A percentile compares a stretch with the other conserved stretches of the same genome.
Evolutionary conservation across 2,797 vertebrate genomes (phyloP).

Genomic region (Lutra lutra): DNA sequence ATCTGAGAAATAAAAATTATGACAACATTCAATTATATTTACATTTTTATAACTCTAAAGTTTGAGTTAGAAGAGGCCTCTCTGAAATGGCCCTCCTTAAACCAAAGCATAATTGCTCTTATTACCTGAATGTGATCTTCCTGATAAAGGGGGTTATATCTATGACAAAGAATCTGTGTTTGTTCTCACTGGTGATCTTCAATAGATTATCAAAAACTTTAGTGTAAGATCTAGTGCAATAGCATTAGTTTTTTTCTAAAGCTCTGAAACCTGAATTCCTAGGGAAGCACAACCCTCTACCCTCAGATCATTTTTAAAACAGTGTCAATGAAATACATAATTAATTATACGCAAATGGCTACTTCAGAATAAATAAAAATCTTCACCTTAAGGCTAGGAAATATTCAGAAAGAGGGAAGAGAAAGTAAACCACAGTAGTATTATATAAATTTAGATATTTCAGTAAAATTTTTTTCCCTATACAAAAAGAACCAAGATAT

Average conservation of each 20-base stretch:
- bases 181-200: conserved; percentile 8
- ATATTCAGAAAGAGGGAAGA: background rate
- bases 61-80: conserved; percentile 8
- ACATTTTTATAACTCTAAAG: background rate
- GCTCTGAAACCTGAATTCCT: conserved; percentile 33
- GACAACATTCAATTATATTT: background rate
- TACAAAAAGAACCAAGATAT: conserved; percentile 34
- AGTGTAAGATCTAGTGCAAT: conserved; percentile 51
- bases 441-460: background rate
- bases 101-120: conserved; percentile 12
- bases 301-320: conserved; percentile 43
- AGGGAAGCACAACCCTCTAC: background rate
- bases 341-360: background rate
- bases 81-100: conserved; percentile 9
- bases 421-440: background rate
- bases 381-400: background rate
- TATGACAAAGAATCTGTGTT: conserved; percentile 46
- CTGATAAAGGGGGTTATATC: background rate
- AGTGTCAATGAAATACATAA: background rate
- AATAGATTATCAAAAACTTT: conserved; percentile 54
- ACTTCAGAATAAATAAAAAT: conserved; percentile 42
- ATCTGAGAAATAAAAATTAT: conserved; percentile 39
- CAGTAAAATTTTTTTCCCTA: background rate
- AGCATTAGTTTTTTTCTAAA: conserved; percentile 50
- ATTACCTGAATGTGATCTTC: background rate